Evolutionary conservation across 2,888 invertebrate genomes (phyloP), one percentile per base, ranked within the genome.

Genomic region (Philonicus albiceps): DNA sequence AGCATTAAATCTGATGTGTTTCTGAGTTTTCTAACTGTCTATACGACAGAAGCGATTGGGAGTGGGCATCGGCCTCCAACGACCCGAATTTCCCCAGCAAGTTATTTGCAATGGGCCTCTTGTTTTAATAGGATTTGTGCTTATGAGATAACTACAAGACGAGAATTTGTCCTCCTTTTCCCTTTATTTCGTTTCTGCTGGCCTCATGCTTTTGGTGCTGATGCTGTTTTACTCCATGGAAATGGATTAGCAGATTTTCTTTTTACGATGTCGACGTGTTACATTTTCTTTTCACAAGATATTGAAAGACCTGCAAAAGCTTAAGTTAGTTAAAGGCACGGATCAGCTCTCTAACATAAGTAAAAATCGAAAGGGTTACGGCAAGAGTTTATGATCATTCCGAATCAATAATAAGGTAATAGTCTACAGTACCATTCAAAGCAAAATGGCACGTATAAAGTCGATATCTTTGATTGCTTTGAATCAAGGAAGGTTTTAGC

Each of bases 221-320:
- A 83, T 83, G 64, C 27, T 86, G 78, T 78, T 87, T 86, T 87
- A 86, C 84, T 86, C 40, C 43, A 13, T 55, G 84, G 37, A 81
- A 86, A 86, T 86, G 87, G 87, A 86, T 87, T 87, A 87, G 86
- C 86, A 87, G 87, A 87, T 87, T 87, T 86, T 40, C 86, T 87
- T 87, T 87, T 87, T 87, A 87, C 78, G 87, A 87, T 72, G 16
- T 53, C 84, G 53, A 87, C 87, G 87, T 87, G 87, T 87, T 86
- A 86, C 87, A 87, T 87, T 87, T 87, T 80, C 87, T 72, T 72
- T 83, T 55, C 74, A 75, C 86, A 31, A 27, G 83, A 72, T 83
- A 73, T 53, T 34, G 49, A 80, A 64, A 49, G 49, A 78, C 49
- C 49, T 16, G 22, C 27, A 78, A 16, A 22, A 78, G 30, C 27